Percentiles rank a stretch among this genome's conserved stretches.
Conservation (phyloP, 37 sponge, comb jelly and placozoan species). For the Dysidea cf. avara region DNA sequence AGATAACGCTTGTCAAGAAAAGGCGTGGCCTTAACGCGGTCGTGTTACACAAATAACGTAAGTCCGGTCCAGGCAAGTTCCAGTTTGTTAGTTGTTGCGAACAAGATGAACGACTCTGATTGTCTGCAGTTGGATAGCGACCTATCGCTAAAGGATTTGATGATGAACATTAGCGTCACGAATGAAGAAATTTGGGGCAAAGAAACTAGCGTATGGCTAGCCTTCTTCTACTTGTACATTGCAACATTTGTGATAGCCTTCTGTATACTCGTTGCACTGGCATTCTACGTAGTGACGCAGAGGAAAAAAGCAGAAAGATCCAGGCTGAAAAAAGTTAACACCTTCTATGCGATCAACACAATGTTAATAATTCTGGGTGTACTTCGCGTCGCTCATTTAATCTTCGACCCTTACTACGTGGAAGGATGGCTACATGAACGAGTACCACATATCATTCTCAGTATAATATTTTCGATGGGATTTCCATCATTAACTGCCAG, state of each 20-base stretch:
- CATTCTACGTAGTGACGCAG: slow-evolving; percentile 22
- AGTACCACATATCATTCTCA: slow-evolving; percentile 22
- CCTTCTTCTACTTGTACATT: slow-evolving; percentile 29
- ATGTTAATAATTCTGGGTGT: slow-evolving; percentile 43
- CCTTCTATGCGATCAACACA: slow-evolving; percentile 45
- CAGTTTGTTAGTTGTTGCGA: no score
- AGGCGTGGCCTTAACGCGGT: no score
- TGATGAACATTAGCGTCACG: not conserved
- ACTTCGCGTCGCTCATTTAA: slow-evolving; percentile 22
- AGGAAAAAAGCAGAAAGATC: slow-evolving; percentile 30
- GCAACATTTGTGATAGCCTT: slow-evolving; percentile 25
- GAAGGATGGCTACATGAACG: slow-evolving; percentile 13
- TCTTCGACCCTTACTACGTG: slow-evolving; percentile 41
- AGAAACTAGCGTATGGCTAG: slow-evolving; percentile 9
- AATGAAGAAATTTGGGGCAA: slow-evolving; percentile 14
- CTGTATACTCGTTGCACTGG: slow-evolving; percentile 10
- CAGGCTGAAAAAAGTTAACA: slow-evolving; percentile 47
- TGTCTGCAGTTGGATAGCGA: no score
- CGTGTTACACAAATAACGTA: no score
- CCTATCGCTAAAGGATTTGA: no score
- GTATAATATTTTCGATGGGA: slow-evolving; percentile 28
- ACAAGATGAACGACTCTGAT: no score
- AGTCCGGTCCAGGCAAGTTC: no score
- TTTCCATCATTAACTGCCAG: slow-evolving; percentile 71
- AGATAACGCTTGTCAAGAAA: no score